These are phyloP conservation scores for Pogona vitticeps DNA, from an alignment of 2,113 vertebrate genomes.

Conservation along the genomic window DNA sequence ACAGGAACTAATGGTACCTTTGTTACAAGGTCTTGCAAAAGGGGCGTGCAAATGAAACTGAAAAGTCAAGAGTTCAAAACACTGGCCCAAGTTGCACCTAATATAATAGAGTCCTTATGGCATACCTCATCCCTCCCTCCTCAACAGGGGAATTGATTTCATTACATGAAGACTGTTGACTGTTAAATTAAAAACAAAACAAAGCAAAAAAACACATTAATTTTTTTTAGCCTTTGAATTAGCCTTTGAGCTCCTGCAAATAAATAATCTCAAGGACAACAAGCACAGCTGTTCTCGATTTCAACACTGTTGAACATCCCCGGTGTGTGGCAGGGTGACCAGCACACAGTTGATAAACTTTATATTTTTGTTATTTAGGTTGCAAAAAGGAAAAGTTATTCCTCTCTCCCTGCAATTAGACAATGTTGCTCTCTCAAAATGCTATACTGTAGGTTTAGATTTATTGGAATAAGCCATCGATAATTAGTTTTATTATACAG, in stretches of 20 bases:
- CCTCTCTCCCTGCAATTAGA: background rate
- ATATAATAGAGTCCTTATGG: background rate
- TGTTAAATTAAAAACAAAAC: background rate
- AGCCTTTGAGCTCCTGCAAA: background rate
- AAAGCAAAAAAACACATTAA: background rate
- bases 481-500: too few species aligned
- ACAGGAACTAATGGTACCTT: background rate
- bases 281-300: fast-evolving
- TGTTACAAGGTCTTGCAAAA: background rate
- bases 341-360: too few species aligned
- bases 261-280: background rate
- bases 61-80: background rate
- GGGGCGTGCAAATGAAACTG: background rate
- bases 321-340: fast-evolving
- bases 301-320: background rate
- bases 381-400: background rate
- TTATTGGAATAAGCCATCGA: too few species aligned
- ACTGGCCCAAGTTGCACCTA: background rate
- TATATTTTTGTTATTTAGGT: too few species aligned
- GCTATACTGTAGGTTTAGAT: background rate
- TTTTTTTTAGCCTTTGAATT: background rate
- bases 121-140: background rate
- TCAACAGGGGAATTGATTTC: background rate
- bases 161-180: background rate
- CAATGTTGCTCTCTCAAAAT: background rate